Conservation (phyloP, 1,140 invertebrate genomes). For the Cardiocondyla obscurior region DNA sequence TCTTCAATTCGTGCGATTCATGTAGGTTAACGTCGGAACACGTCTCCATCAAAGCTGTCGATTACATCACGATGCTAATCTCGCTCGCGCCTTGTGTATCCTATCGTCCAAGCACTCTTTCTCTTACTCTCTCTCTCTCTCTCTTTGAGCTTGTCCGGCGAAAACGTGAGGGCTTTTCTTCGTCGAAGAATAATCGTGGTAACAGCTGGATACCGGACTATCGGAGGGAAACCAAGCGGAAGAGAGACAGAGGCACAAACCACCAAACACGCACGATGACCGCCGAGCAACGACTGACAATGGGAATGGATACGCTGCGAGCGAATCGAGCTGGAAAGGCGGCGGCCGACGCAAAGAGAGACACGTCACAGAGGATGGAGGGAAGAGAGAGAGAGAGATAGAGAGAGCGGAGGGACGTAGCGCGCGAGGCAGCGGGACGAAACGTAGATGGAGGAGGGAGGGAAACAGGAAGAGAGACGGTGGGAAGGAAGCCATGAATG, state of each 20-base stretch:
- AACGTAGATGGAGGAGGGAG: conserved; percentile 67
- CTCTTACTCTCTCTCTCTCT: background rate
- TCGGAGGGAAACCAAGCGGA: background rate
- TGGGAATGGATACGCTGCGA: conserved; percentile 60
- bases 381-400: conserved; percentile 21
- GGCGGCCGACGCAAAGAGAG: conserved; percentile 55
- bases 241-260: background rate
- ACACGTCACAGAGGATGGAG: conserved; percentile 53
- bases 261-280: conserved; percentile 55
- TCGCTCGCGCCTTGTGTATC: background rate
- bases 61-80: background rate
- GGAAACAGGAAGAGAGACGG: conserved; percentile 71
- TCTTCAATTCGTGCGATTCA: background rate
- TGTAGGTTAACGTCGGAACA: background rate
- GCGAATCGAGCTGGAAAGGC: conserved; percentile 38
- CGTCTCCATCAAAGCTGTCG: background rate
- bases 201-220: conserved; percentile 36
- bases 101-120: background rate
- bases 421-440: conserved; percentile 53
- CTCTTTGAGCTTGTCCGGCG: too few species aligned
- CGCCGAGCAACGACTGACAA: conserved; percentile 74
- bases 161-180: background rate
- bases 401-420: conserved; percentile 32
- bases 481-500: conserved; percentile 74
- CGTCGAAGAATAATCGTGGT: background rate